phyloP scores from a whole-genome alignment of 2,113 vertebrate species.

The Sprattus sprattus region DNA sequence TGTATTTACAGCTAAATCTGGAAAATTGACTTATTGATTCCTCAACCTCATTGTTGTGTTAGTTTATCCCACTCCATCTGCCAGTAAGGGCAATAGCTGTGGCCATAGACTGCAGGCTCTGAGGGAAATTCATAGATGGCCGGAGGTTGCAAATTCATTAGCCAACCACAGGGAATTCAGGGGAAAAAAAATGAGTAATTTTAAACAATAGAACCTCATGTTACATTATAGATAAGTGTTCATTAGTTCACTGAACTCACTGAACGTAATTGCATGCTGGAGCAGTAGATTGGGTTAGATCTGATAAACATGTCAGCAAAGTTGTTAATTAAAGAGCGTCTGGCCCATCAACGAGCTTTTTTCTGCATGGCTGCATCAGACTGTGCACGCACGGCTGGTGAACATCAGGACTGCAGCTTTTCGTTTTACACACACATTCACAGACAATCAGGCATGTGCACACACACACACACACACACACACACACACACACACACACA shows the following conservation, averaged over 20 bases:
- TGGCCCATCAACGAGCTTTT: not conserved
- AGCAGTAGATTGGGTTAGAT: not conserved
- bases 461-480: not conserved
- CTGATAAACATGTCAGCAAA: not conserved
- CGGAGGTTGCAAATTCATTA: not conserved
- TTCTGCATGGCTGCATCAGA: not conserved
- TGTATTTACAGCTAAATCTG: not conserved
- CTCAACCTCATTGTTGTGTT: not conserved
- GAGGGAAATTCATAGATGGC: not conserved
- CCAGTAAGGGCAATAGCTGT: not conserved
- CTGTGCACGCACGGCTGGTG: no score
- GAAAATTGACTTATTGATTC: not conserved
- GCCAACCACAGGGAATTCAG: not conserved
- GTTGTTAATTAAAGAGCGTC: slow-evolving; percentile 8
- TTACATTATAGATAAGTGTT: not conserved
- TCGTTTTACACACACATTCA: not conserved
- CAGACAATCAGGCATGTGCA: not conserved
- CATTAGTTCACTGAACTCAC: not conserved
- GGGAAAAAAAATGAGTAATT: not conserved
- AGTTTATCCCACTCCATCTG: not conserved
- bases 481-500: no score
- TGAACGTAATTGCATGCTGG: not conserved
- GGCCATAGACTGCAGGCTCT: not conserved
- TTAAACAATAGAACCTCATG: not conserved
- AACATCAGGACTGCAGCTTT: not conserved